Base-by-base conservation (phyloP, 1,140 invertebrate genomes). In the Drosophila seguyi region DNA sequence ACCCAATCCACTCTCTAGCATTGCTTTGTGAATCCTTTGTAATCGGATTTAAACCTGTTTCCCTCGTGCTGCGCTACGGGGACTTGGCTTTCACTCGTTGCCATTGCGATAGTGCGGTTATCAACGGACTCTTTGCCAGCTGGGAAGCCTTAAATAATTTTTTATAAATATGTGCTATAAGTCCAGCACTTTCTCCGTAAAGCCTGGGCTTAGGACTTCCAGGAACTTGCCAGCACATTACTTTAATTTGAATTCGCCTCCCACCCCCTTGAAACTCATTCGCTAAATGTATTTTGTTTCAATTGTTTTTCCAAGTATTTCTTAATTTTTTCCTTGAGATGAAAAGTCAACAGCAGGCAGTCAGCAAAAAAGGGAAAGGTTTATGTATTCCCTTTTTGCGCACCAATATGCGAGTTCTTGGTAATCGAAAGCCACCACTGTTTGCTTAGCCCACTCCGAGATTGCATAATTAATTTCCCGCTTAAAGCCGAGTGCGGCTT, bases 11-110 rank as follows among this genome's bases (percentile, higher is more conserved):
- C 58, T 48, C 42, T 3, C 34, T 22, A 39, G 65, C 36, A 20
- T 25, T 71, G 68, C n/a, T 41, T 71, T 58, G 50, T 39, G 50
- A 29, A 42, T 63, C 59, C 56, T 16, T 38, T 22, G 57, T 83
- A 83, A 83, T 83, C 81, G 75, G 75, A 83, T 83, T 83, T 83
- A 20, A 56, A 41, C 57, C 60, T 79, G 59, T 72, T 66, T 34
- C 38, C 31, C 31, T 38, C n/a, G 14, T 27, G 27, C 16, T 48
- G 48, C 62, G 29, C 18, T 29, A 31, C 25, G 62, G 22, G 62
- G 39, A 53, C 31, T 69, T 38, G 3, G 27, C 45, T 16, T 63
- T 63, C 18, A 55, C 36, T 25, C 47, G 14, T n/a, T 18, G 18
- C 45, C 36, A 62, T 62, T 61, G 31, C 42, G 41, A 62, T 67